phyloP scores from a whole-genome alignment of 2,113 vertebrate species.

The Platanista minor region DNA sequence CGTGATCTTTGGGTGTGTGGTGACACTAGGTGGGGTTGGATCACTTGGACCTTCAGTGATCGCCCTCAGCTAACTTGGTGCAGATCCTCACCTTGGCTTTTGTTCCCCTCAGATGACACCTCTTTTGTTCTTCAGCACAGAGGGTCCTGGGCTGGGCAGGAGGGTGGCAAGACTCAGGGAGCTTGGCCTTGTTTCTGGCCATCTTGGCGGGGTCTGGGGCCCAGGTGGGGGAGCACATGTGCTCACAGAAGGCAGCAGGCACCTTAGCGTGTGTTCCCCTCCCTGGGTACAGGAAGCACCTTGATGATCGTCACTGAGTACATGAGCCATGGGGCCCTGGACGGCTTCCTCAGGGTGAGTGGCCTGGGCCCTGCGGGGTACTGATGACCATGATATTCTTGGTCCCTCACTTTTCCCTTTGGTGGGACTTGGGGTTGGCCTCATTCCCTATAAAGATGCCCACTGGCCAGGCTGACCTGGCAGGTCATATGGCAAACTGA shows the following conservation, averaged over 20 bases:
- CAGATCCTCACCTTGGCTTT: neutral
- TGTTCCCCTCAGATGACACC: neutral
- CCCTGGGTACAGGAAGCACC: slow-evolving; percentile 85
- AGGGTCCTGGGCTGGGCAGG: neutral
- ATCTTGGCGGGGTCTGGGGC: neutral
- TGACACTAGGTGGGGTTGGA: neutral
- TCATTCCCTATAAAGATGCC: neutral
- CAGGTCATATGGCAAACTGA: neutral
- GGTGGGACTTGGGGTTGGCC: neutral
- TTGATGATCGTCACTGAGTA: slow-evolving; percentile 96
- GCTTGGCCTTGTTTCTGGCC: neutral
- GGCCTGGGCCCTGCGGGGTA: neutral
- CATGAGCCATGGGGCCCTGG: slow-evolving; percentile 90
- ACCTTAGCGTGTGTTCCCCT: neutral
- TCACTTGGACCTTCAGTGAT: neutral
- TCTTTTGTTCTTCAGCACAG: neutral
- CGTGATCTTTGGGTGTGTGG: neutral
- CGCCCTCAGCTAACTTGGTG: neutral
- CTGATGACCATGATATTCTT: neutral
- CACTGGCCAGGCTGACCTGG: neutral
- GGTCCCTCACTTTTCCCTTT: neutral
- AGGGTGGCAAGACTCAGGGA: neutral
- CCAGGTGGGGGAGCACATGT: neutral
- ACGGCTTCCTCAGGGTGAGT: slow-evolving; percentile 93
- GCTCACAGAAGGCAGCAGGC: neutral